A percentile compares a stretch with the other conserved stretches of the same genome.
Conservation (phyloP, 2,888 invertebrate species). For the Pandemis cinnamomeana region DNA sequence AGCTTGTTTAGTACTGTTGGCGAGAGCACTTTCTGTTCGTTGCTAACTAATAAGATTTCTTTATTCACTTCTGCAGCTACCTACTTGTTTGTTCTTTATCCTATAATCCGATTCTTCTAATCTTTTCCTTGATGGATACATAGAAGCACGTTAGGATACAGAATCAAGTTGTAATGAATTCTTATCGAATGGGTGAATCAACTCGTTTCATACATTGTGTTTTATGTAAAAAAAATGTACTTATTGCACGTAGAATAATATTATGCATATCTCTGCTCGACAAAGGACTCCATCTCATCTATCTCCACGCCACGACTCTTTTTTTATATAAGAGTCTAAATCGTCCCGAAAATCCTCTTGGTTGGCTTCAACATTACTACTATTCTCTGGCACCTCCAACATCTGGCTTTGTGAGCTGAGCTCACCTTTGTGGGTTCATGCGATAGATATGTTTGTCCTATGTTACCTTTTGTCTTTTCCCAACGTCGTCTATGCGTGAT, state of each 20-base stretch:
- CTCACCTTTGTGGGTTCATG: too few species aligned
- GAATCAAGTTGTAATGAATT: not conserved
- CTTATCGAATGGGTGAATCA: conserved; percentile 16
- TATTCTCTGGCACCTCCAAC: too few species aligned
- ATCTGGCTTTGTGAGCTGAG: too few species aligned
- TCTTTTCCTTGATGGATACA: conserved; percentile 10
- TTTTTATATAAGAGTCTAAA: too few species aligned
- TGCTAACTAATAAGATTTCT: conserved; percentile 64
- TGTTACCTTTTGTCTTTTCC: too few species aligned
- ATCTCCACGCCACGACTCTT: too few species aligned
- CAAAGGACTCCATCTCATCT: too few species aligned
- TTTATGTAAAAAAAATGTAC: not conserved
- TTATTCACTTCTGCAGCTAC: conserved; percentile 41
- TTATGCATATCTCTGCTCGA: not conserved
- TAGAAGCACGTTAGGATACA: not conserved
- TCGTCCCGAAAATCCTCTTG: too few species aligned
- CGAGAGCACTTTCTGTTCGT: conserved; percentile 61
- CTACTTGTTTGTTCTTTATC: conserved; percentile 29
- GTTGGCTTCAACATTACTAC: too few species aligned
- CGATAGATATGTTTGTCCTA: too few species aligned
- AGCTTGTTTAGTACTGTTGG: conserved; percentile 63
- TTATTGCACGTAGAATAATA: not conserved
- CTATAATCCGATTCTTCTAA: conserved; percentile 22
- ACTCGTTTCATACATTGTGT: conserved; percentile 28
- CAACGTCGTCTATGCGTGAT: too few species aligned